Evolutionary conservation across 2,888 invertebrate genomes (phyloP).

Genomic region (Unio pictorum): DNA sequence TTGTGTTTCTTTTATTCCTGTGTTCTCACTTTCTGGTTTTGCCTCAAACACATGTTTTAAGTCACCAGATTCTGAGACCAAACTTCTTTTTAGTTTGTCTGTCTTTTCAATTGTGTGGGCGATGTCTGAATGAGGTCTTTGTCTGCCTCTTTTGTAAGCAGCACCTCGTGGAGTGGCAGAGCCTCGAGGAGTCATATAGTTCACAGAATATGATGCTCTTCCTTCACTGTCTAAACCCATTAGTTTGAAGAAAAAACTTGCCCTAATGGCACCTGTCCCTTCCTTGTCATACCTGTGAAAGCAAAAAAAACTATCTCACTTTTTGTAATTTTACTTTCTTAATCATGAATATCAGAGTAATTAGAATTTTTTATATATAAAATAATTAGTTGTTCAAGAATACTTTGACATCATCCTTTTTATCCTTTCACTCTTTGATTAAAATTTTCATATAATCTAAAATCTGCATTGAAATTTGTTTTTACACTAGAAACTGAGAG

Average conservation of each 20-base stretch:
- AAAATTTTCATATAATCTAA: too few relatives aligned
- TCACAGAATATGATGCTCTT: conserved; percentile 30
- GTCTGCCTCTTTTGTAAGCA: conserved; percentile 23
- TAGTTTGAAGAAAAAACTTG: conserved; percentile 40
- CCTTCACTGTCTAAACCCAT: conserved; percentile 45
- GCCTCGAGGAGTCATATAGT: conserved; percentile 9
- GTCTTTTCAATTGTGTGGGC: conserved; percentile 21
- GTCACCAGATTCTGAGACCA: not conserved
- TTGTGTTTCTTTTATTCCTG: conserved; percentile 3
- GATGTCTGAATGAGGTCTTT: conserved; percentile 35
- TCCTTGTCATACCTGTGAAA: conserved; percentile 52
- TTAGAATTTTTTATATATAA: too few relatives aligned
- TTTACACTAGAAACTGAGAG: too few relatives aligned
- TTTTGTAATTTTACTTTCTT: not conserved
- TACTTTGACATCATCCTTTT: too few relatives aligned
- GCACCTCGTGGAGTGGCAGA: conserved; percentile 30
- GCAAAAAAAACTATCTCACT: not conserved
- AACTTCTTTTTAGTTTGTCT: too few relatives aligned
- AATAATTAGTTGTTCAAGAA: too few relatives aligned
- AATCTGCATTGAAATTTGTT: too few relatives aligned
- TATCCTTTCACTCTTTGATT: too few relatives aligned
- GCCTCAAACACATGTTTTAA: conserved; percentile 2
- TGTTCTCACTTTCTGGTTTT: conserved; percentile 2
- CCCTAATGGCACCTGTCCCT: conserved; percentile 43
- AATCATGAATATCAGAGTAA: too few relatives aligned